Base-by-base conservation (phyloP, 2,888 invertebrate species). In the Cremastinae sp. region DNA sequence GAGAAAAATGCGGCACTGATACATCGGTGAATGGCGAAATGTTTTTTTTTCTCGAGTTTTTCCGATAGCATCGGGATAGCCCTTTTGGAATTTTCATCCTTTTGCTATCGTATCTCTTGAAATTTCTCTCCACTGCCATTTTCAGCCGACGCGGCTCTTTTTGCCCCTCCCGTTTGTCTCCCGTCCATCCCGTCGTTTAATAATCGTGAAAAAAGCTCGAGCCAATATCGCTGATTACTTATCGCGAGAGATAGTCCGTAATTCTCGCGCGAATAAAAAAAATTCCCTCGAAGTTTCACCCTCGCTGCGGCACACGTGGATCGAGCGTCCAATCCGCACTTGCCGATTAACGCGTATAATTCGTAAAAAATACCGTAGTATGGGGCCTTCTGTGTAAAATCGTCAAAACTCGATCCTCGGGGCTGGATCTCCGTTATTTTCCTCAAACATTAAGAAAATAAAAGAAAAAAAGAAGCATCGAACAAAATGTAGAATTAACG, bases 221-320 rank as follows among this genome's bases (percentile, higher is more conserved):
- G 47, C 66, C 71, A 75, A 75, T 75, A 72, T 75, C 71, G 61
- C 41, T 75, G 75, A 75, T 75, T 71, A 71, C 66, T 75, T 58
- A 75, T 71, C 61, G 61, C 18, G 12, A n/a, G 22, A 14, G 39
- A 20, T 28, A 7, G 39, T 22, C n/a, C n/a, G 9, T 9, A 35
- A 41, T 68, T 28, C 20, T 41, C 45, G 45, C 58, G 53, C 62
- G 66, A 62, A 75, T 62, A 59, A 58, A 16, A 10, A n/a, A 28
- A 14, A 8, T 12, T 28, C 8, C 1, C 18, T 10, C 35, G 45
- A 35, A 9, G 16, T 28, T 43, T 12, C 16, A 20, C n/a, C 2
- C 47, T 37, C 20, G 62, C 68, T 62, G 41, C 35, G 12, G 12
- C 22, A 28, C n/a, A 16, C 51, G 28, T 47, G 39, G 28, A 43